These are phyloP conservation scores for Shargacucullia verbasci DNA, from an alignment of 2,888 invertebrate species.

Conservation along the genomic window DNA sequence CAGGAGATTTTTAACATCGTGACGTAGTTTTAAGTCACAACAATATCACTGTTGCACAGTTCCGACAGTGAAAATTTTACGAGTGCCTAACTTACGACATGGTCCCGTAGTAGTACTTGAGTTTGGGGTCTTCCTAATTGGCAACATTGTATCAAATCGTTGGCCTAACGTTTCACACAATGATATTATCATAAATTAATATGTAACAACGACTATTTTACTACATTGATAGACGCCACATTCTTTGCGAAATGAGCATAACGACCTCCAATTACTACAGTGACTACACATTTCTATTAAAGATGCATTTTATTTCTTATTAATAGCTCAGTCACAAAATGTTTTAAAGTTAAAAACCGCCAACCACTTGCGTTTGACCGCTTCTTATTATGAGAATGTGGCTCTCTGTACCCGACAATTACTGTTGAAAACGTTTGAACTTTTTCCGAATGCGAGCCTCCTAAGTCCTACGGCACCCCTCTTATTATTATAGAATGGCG, in stretches of 20 bases:
- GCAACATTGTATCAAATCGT: too few species aligned
- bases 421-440: constrained; percentile 35
- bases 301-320: background rate
- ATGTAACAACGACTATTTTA: background rate
- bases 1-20: too few species aligned
- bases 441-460: constrained; percentile 13
- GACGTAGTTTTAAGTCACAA: too few species aligned
- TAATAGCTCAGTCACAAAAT: background rate
- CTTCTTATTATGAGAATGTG: constrained; percentile 22
- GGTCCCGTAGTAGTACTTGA: too few species aligned
- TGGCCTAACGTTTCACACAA: too few species aligned
- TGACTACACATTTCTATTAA: constrained; percentile 1
- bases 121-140: too few species aligned
- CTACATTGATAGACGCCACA: background rate
- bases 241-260: constrained; percentile 22
- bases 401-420: constrained; percentile 25
- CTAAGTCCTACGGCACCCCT: background rate
- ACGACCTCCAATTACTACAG: constrained; percentile 23
- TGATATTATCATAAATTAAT: too few species aligned
- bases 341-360: constrained; percentile 15
- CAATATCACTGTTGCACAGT: too few species aligned
- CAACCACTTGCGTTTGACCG: constrained; percentile 8
- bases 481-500: too few species aligned
- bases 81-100: too few species aligned
- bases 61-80: too few species aligned